Percentiles rank a stretch among this genome's conserved stretches.
Conservation (phyloP, 2,113 vertebrate genomes). For the Hylia prasina region DNA sequence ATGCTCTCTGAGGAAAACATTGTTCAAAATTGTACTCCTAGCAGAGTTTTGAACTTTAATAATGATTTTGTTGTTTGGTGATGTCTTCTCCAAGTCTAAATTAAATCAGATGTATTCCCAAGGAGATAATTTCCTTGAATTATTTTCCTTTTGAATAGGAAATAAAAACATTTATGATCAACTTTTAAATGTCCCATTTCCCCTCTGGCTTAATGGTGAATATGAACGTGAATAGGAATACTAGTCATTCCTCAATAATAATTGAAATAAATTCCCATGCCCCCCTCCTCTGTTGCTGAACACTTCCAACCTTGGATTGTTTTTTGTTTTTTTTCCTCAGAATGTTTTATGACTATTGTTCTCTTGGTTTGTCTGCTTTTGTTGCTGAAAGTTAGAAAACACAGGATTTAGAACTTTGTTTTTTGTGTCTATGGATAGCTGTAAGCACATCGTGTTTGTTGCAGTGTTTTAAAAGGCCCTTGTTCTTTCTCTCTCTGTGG, state of each 20-base stretch:
- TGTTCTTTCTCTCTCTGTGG: not conserved
- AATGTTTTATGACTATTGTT: constrained; percentile 65
- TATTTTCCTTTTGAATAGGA: constrained; percentile 65
- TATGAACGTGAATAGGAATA: constrained; percentile 59
- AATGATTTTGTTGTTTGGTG: constrained; percentile 57
- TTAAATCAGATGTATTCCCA: constrained; percentile 67
- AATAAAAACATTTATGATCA: constrained; percentile 70
- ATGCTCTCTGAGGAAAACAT: constrained; percentile 54
- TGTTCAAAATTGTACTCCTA: constrained; percentile 50
- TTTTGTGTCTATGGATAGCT: constrained; percentile 10
- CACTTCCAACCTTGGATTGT: constrained; percentile 43
- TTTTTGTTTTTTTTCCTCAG: constrained; percentile 20
- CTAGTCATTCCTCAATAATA: constrained; percentile 54
- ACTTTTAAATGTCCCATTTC: constrained; percentile 49
- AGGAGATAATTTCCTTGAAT: constrained; percentile 59
- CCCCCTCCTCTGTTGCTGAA: constrained; percentile 32
- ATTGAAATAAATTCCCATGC: constrained; percentile 43
- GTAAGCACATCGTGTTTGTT: not conserved
- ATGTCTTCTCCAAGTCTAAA: constrained; percentile 56
- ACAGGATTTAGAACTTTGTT: constrained; percentile 50
- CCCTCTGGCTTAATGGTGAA: constrained; percentile 56
- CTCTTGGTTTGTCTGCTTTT: constrained; percentile 52
- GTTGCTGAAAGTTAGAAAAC: constrained; percentile 61
- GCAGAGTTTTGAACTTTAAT: constrained; percentile 57
- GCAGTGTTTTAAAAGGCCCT: not conserved